Conservation (phyloP, 2,797 vertebrate genomes). For the Sphaeramia orbicularis region DNA sequence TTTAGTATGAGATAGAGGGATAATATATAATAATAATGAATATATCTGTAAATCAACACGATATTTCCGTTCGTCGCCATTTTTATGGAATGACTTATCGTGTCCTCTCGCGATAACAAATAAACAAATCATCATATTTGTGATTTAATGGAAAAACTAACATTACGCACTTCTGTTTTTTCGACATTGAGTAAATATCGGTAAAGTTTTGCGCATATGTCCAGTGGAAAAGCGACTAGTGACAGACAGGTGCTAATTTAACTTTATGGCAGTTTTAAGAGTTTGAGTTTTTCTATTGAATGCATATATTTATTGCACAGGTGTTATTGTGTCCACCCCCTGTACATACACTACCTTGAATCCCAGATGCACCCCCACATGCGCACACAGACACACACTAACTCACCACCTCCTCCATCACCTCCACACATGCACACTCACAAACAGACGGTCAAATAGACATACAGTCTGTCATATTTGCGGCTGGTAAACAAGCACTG, state of each 20-base stretch:
- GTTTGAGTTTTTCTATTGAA: conserved; percentile 37
- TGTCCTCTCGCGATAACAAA: too few species aligned
- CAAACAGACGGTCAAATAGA: conserved; percentile 83
- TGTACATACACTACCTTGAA: conserved; percentile 44
- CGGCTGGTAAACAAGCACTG: conserved; percentile 78
- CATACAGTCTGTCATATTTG: conserved; percentile 84
- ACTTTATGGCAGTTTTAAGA: conserved; percentile 31
- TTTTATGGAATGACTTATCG: too few species aligned
- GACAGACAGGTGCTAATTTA: conserved; percentile 28
- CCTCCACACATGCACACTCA: conserved; percentile 69
- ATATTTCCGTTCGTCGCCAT: too few species aligned
- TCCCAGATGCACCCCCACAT: conserved; percentile 45
- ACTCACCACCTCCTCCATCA: conserved; percentile 60
- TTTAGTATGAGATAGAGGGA: too few species aligned
- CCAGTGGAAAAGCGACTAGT: too few species aligned
- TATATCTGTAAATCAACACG: too few species aligned
- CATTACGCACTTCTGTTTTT: too few species aligned
- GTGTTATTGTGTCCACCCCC: conserved; percentile 54
- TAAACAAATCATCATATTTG: too few species aligned
- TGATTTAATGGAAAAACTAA: too few species aligned
- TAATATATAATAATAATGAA: too few species aligned
- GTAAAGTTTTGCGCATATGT: too few species aligned
- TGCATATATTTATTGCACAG: conserved; percentile 45
- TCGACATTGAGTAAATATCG: too few species aligned
- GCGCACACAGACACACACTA: conserved; percentile 35